Percentiles rank a stretch among this genome's conserved stretches.
These are phyloP conservation scores for Trichoplax adhaerens DNA, from an alignment of 37 sponge, comb jelly and placozoan species.

Conservation along the genomic window DNA sequence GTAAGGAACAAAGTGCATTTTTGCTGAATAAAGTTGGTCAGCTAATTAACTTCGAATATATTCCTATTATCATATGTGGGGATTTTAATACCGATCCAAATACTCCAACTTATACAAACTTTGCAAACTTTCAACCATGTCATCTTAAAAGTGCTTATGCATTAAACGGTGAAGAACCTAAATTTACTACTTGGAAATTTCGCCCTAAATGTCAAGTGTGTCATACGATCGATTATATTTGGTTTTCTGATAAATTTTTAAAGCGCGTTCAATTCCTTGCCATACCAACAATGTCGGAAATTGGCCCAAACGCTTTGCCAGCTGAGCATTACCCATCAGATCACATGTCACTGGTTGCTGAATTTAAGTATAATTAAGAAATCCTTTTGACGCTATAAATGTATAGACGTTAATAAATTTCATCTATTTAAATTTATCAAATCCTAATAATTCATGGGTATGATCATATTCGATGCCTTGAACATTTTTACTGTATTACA, in stretches of 20 bases:
- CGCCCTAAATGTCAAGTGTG: conserved; percentile 12
- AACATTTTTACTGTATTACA: too few species aligned
- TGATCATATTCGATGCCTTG: too few species aligned
- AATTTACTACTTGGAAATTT: conserved; percentile 50
- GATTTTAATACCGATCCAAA: conserved; percentile 47
- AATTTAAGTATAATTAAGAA: neutral
- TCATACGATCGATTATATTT: conserved; percentile 58
- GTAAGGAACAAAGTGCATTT: conserved; percentile 31
- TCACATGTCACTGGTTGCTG: conserved; percentile 36
- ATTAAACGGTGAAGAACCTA: conserved; percentile 23
- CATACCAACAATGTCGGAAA: conserved; percentile 23
- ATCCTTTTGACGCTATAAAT: too few species aligned
- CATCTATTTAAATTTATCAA: too few species aligned
- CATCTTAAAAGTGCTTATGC: conserved; percentile 11
- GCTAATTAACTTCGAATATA: conserved; percentile 7
- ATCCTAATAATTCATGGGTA: too few species aligned
- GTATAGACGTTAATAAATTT: too few species aligned
- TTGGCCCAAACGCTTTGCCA: conserved; percentile 28
- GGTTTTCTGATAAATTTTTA: conserved; percentile 20
- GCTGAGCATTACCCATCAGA: conserved; percentile 38
- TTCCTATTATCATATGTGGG: conserved; percentile 31
- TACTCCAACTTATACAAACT: conserved; percentile 29
- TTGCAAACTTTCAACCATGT: conserved; percentile 2
- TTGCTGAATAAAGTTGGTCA: conserved; percentile 15
- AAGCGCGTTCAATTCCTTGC: conserved; percentile 1